A percentile compares a stretch with the other conserved stretches of the same genome.
Evolutionary conservation across 2,797 vertebrate species (phyloP).

Genomic region (Hydrolagus colliei): DNA sequence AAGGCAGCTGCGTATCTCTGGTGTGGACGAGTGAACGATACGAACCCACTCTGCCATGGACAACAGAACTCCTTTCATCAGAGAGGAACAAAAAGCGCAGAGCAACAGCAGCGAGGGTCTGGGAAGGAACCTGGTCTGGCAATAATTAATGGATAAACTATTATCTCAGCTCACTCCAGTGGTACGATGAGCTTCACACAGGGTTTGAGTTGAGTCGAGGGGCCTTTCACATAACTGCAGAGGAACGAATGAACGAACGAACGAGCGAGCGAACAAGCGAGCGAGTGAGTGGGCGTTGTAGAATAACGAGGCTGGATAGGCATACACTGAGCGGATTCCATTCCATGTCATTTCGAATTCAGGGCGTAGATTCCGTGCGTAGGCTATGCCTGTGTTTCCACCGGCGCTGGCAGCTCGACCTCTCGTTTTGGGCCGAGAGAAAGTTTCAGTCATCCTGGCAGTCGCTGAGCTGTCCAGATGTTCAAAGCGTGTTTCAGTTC

Average conservation of each 20-base stretch:
- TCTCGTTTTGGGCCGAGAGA: neutral
- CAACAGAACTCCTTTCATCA: no score
- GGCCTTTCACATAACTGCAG: neutral
- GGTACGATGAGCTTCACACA: neutral
- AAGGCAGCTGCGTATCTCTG: neutral
- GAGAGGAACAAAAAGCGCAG: neutral
- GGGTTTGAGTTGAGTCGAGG: neutral
- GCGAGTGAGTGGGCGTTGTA: neutral
- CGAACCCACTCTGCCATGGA: neutral
- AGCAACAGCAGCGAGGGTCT: neutral
- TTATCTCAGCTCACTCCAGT: neutral
- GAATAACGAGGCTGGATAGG: neutral
- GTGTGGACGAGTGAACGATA: no score
- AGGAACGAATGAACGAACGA: neutral
- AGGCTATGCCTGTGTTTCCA: neutral
- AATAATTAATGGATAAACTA: conserved; percentile 8
- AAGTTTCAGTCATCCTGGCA: conserved; percentile 6
- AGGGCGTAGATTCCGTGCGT: neutral
- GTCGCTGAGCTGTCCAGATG: neutral
- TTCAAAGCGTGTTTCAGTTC: neutral
- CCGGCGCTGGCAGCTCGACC: neutral
- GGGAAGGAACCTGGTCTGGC: neutral
- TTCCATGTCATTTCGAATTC: no score
- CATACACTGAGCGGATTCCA: neutral
- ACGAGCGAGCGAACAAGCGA: no score